Evolutionary conservation across 2,113 vertebrate genomes (phyloP).

Genomic region (Myotis yumanensis): DNA sequence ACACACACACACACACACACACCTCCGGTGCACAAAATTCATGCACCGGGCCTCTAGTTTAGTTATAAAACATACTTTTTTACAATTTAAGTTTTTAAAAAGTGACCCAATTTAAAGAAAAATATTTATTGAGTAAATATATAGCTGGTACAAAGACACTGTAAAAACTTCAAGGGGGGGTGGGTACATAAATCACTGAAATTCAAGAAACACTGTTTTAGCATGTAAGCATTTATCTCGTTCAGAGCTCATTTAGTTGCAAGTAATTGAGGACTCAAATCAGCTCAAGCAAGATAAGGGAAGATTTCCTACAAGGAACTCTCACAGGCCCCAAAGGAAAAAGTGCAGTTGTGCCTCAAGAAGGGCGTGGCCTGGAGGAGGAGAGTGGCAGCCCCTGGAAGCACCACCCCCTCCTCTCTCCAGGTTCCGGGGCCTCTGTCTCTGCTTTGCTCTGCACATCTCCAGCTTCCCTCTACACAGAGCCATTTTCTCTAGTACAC

Average conservation of each 20-base stretch:
- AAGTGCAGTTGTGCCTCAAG: neutral
- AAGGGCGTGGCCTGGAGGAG: neutral
- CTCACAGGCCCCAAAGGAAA: neutral
- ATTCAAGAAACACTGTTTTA: neutral
- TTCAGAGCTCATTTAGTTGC: neutral
- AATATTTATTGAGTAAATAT: slow-evolving; percentile 59
- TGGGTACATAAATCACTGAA: neutral
- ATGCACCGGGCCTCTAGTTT: neutral
- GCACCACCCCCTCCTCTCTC: neutral
- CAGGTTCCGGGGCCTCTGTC: neutral
- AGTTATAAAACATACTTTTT: neutral
- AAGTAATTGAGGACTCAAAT: neutral
- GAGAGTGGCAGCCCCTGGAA: neutral
- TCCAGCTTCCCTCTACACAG: neutral
- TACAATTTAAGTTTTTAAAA: neutral
- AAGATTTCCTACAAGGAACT: neutral
- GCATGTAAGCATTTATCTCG: neutral
- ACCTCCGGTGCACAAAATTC: too few relatives aligned
- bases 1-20: too few relatives aligned
- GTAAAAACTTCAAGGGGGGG: neutral
- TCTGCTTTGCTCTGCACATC: neutral
- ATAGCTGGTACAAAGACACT: neutral
- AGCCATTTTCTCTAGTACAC: neutral
- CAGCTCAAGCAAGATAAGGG: neutral
- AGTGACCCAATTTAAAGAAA: slow-evolving; percentile 17